Evolutionary conservation across 2,797 vertebrate genomes (phyloP), one percentile per base, ranked within the genome.

Genomic region (Poecile montanus): DNA sequence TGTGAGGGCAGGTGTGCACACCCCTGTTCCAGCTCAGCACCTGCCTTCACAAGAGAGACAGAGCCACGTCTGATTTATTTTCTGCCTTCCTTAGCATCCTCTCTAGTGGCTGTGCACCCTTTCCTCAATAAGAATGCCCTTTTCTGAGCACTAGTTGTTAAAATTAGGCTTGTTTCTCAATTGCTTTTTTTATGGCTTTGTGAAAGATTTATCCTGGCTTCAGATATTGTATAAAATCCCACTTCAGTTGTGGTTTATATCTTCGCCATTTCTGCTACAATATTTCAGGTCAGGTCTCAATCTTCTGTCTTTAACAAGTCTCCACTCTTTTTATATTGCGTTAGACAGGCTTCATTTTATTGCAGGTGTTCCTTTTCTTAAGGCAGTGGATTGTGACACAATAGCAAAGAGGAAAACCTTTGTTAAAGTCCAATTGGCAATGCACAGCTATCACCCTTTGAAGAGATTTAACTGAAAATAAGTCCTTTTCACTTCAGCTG

Each of bases 301-400:
- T 95, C 94, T 79, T 79, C 92, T 22, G 5, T 90, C 88, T 94
- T 92, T 91, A 87, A 45, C 76, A 95, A 91, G 32, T 94, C 73
- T 65, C 81, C 48, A 61, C 32, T 29, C 56, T 81, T 95, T 91
- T 93, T 88, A 67, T 90, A 93, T 68, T 85, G 45, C 51, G 26
- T 87, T 89, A 79, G 26, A 51, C 50, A 75, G 86, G 45, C 45
- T 88, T 94, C 72, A 22, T 78, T 95, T 96, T 85, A 74, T 94
- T 93, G 74, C n/a, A 75, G n/a, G 67, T 80, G 66, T 87, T 96
- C 81, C 95, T 94, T 95, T 75, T 71, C 87, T 93, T 72, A 63
- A 75, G 53, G 65, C 29, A 60, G 45, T 8, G 6, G 71, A 88
- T 81, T 84, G 76, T 72, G 42, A 85, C 32, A 93, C 42, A 85